Conservation (phyloP, 1,140 invertebrate genomes). For the Hylaeus anthracinus region DNA sequence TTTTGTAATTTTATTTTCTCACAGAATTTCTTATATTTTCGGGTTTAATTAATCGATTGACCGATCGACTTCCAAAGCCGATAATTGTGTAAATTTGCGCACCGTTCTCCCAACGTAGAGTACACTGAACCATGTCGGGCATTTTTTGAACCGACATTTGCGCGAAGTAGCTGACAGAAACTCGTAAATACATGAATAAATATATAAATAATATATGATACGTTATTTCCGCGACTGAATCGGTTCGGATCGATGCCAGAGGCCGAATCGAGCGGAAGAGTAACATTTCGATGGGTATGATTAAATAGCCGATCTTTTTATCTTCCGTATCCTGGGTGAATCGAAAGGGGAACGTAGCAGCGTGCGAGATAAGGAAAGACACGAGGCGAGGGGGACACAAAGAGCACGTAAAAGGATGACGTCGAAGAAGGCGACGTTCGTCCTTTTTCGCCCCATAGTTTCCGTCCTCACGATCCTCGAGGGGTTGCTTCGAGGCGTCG, state of each 20-base stretch:
- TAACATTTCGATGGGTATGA: constrained; percentile 61
- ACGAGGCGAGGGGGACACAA: not conserved
- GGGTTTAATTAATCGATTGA: no score
- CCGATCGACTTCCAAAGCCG: no score
- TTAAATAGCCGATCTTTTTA: constrained; percentile 60
- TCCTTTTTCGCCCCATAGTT: constrained; percentile 51
- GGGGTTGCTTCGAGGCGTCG: constrained; percentile 37
- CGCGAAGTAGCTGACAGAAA: no score
- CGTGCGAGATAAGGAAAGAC: not conserved
- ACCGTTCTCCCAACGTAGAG: no score
- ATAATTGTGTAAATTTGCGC: no score
- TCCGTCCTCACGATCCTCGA: constrained; percentile 45
- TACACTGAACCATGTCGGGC: no score
- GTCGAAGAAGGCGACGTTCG: constrained; percentile 52
- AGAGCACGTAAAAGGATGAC: constrained; percentile 4
- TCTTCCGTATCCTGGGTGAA: constrained; percentile 41
- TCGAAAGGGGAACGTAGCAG: not conserved
- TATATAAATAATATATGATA: no score
- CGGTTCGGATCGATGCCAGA: not conserved
- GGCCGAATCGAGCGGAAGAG: constrained; percentile 44
- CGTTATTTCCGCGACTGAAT: not conserved
- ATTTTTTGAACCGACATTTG: no score
- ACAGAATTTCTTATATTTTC: no score
- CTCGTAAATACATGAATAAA: no score
- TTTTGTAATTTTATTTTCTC: no score